Evolutionary conservation across 2,113 vertebrate genomes (phyloP), one percentile per base, ranked within the genome.

Genomic region (Cololabis saira): DNA sequence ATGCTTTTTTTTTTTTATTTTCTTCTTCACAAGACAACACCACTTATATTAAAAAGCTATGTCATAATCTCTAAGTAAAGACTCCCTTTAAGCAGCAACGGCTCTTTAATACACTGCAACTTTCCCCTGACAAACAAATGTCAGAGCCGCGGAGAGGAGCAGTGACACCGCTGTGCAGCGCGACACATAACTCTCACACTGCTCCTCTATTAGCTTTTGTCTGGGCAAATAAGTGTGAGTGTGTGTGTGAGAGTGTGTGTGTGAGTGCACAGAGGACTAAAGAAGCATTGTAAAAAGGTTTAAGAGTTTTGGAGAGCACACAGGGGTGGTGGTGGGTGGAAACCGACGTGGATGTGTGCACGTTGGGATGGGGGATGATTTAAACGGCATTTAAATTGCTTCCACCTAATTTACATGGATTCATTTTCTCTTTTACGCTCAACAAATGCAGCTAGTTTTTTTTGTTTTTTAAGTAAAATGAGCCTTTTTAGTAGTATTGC

Each of bases 31-130:
- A 0, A 64, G 51, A 70, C 21, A 49, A 70, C 73, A 76, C 14
- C 52, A 12, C 78, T 80, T 76, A 59, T 78, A 87, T 91, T 87
- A 90, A 90, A 90, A 89, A 82, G 67, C 75, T 83, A 77, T 68
- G 77, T 90, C 87, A 91, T 83, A 71, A 82, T 84, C 73, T 57
- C 63, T 76, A 76, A 82, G 73, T 63, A 69, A 78, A 81, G 58
- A 45, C 69, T 71, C 58, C 19, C 41, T 74, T 75, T 71, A 73
- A 86, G 71, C 68, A 61, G 59, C 62, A 77, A 83, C 50, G 77
- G 86, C 76, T 85, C 83, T 89, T 27, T 89, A 75, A 79, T 83
- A 86, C 84, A 86, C 78, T 3, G 7, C 74, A 87, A 88, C 22
- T 81, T 85, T 44, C 43, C 64, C 72, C 53, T 54, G 57, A 74